These are phyloP conservation scores for Sebastes cheni DNA, from an alignment of 2,797 vertebrate genomes.

Conservation along the genomic window DNA sequence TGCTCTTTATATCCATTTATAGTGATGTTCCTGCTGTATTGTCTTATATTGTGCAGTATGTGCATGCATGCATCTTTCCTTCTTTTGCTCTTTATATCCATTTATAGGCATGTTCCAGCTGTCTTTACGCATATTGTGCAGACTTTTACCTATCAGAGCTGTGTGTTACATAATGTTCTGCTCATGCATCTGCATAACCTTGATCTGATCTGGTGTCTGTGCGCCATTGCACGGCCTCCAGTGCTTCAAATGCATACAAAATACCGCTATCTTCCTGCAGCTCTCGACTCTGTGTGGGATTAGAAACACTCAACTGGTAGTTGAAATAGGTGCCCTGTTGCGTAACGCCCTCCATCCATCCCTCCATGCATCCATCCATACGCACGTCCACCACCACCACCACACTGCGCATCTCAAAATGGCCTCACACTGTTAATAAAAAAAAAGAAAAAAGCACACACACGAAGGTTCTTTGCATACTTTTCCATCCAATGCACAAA, in stretches of 20 bases:
- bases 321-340: slow-evolving; percentile 10
- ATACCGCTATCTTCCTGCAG: accelerated
- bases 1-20: too few relatives aligned
- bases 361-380: not conserved
- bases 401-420: slow-evolving; percentile 31
- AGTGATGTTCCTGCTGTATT: accelerated
- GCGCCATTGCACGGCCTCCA: too few relatives aligned
- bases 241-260: not conserved
- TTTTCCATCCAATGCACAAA: not conserved
- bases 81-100: too few relatives aligned
- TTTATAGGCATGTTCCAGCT: too few relatives aligned
- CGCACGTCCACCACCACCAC: not conserved
- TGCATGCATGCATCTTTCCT: too few relatives aligned
- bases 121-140: too few relatives aligned
- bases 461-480: not conserved
- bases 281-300: not conserved
- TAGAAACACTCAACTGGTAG: slow-evolving; percentile 31
- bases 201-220: not conserved
- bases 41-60: slow-evolving; percentile 6
- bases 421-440: not conserved
- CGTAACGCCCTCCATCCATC: slow-evolving; percentile 29
- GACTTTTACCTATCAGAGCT: not conserved
- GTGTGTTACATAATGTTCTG: slow-evolving; percentile 23
- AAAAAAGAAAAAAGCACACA: not conserved
- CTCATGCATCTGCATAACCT: slow-evolving; percentile 7